Conservation (phyloP, 2,113 vertebrate genomes). For the Mesoclemmys tuberculata region DNA sequence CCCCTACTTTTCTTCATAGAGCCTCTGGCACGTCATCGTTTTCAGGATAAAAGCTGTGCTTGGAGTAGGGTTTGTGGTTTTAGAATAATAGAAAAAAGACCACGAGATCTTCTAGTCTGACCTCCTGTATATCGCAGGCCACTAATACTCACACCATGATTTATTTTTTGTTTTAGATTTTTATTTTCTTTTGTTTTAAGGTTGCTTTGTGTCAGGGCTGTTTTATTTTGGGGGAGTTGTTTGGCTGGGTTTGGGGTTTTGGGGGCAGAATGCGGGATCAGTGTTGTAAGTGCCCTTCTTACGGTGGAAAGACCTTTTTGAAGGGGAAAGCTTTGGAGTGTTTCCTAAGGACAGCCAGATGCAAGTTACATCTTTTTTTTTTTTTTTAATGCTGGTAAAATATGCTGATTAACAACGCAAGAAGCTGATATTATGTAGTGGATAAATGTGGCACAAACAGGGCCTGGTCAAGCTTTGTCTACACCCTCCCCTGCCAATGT, state of each 20-base stretch:
- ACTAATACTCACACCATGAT: neutral
- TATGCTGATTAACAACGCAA: neutral
- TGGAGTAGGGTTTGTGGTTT: neutral
- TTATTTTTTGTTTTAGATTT: neutral
- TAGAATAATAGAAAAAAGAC: neutral
- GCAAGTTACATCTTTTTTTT: neutral
- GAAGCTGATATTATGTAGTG: neutral
- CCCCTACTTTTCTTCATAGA: neutral
- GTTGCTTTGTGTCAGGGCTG: neutral
- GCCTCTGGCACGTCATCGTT: neutral
- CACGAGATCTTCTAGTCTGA: neutral
- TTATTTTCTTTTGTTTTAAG: neutral
- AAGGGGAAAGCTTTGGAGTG: too few species aligned
- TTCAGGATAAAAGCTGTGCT: neutral
- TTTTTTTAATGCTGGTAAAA: neutral
- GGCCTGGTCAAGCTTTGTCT: neutral
- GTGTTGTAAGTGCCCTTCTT: neutral
- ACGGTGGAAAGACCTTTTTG: neutral
- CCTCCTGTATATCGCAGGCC: neutral
- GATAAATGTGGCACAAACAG: neutral
- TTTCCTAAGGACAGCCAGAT: neutral
- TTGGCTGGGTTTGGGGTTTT: neutral
- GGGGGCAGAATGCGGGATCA: neutral
- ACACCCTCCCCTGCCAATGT: neutral
- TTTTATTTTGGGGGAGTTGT: neutral